Percentiles rank a stretch among this genome's conserved stretches.
Conservation (phyloP, 2,888 invertebrate species). For the Tenthredo livida region DNA sequence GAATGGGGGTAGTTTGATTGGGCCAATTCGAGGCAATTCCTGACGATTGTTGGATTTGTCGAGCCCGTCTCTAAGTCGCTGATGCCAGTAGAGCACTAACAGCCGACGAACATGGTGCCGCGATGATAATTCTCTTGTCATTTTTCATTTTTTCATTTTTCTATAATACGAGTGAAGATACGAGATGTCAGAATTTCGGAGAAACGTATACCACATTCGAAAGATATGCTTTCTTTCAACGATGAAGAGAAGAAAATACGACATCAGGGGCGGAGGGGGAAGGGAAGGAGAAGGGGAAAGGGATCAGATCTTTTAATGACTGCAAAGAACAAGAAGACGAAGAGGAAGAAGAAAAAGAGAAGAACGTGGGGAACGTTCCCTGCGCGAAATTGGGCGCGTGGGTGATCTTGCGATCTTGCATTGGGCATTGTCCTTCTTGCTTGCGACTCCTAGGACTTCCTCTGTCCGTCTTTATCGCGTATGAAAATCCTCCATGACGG, state of each 20-base stretch:
- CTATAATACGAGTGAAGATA: not conserved
- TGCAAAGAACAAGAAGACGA: not conserved
- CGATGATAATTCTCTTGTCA: constrained; percentile 25
- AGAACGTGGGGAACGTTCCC: not conserved
- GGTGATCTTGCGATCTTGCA: not conserved
- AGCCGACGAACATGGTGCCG: constrained; percentile 73
- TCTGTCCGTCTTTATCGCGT: constrained; percentile 25
- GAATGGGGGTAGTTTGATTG: constrained; percentile 79
- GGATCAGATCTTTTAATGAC: too few species aligned
- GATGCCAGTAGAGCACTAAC: constrained; percentile 74
- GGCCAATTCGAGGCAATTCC: constrained; percentile 79
- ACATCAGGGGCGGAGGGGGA: not conserved
- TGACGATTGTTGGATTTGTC: constrained; percentile 78
- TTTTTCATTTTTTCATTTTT: not conserved
- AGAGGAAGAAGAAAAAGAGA: not conserved
- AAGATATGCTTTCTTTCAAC: not conserved
- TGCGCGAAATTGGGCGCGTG: constrained; percentile 1
- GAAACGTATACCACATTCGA: not conserved
- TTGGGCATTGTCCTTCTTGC: constrained; percentile 31
- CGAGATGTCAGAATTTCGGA: too few species aligned
- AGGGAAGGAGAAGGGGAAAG: not conserved
- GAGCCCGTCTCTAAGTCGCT: constrained; percentile 64
- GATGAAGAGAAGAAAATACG: not conserved
- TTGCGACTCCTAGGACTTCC: not conserved
- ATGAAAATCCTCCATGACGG: constrained; percentile 19